Evolutionary conservation across 2,888 invertebrate genomes (phyloP), one percentile per base, ranked within the genome.

Genomic region (Phengaris arion): DNA sequence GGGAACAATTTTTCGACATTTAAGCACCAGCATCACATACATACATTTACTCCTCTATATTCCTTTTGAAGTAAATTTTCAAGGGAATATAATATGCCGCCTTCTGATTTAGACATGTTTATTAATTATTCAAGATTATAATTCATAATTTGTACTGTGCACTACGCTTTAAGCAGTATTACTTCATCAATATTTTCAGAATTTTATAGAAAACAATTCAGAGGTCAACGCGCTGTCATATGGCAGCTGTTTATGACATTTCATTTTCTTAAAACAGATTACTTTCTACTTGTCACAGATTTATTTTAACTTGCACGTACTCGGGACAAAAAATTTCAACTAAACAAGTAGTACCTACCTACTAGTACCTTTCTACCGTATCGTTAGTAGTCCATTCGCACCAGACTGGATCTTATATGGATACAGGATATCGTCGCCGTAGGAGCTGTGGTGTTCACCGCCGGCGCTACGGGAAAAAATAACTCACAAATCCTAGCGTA

Each of bases 31-130:
- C 52, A 75, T 77, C 74, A 74, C 77, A 46, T 79, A 88, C 92
- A 79, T 86, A 93, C 93, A 79, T 93, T 93, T 52, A 93, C 89
- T 75, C 93, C 93, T 59, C 92, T 92, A 79, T 92, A 93, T 82
- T 93, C 93, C 81, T 93, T 90, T 78, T 89, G 83, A 76, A 93
- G 83, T 78, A 93, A 83, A 79, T 85, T 83, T 76, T 86, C 86
- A 76, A 92, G 81, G 78, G 85, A 89, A 77, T 86, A 82, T 72
- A 92, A 84, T 77, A 89, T 78, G 75, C 89, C 88, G 77, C 85
- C 86, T 80, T 87, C 86, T 77, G 86, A 86, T 77, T 83, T 81
- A 82, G 87, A 82, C 93, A 93, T 93, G 83, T 86, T 86, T 86
- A 77, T 77, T 83, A 80, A 76, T 79, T 81, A 76, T 77, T 74